A percentile compares a stretch with the other conserved stretches of the same genome.
Conservation (phyloP, 2,113 vertebrate species). For the Felis chaus region DNA sequence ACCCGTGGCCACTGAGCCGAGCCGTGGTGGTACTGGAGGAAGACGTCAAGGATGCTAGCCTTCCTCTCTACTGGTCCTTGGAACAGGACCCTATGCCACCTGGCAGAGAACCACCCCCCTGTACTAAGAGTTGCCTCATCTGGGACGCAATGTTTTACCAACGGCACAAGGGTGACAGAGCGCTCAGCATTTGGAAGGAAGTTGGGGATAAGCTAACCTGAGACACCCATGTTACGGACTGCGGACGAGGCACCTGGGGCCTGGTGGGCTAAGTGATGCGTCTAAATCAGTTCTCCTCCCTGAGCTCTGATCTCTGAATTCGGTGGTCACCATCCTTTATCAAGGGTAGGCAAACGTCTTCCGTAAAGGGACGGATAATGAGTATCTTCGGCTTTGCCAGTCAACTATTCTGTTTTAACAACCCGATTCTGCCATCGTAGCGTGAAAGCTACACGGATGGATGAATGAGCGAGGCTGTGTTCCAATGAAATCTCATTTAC, state of each 20-base stretch:
- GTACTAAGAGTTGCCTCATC: background rate
- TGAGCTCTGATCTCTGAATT: background rate
- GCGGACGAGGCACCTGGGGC: background rate
- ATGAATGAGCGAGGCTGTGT: fast-evolving
- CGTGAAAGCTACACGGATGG: fast-evolving
- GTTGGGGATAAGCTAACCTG: background rate
- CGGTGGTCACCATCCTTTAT: background rate
- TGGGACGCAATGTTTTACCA: background rate
- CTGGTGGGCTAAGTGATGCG: fast-evolving
- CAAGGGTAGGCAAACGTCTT: background rate
- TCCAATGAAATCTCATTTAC: background rate
- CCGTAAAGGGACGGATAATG: background rate
- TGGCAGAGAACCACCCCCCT: too few species aligned
- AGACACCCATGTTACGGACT: background rate
- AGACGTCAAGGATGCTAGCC: background rate
- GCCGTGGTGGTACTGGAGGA: fast-evolving
- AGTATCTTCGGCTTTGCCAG: background rate
- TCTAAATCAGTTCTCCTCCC: background rate
- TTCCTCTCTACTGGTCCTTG: background rate
- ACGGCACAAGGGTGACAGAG: background rate
- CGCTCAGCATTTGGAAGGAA: background rate
- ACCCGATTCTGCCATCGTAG: background rate
- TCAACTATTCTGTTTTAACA: background rate
- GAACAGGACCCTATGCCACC: background rate
- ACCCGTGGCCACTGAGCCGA: background rate